Base-by-base conservation (phyloP, 2,888 invertebrate species). In the Tenthredo distinguenda region DNA sequence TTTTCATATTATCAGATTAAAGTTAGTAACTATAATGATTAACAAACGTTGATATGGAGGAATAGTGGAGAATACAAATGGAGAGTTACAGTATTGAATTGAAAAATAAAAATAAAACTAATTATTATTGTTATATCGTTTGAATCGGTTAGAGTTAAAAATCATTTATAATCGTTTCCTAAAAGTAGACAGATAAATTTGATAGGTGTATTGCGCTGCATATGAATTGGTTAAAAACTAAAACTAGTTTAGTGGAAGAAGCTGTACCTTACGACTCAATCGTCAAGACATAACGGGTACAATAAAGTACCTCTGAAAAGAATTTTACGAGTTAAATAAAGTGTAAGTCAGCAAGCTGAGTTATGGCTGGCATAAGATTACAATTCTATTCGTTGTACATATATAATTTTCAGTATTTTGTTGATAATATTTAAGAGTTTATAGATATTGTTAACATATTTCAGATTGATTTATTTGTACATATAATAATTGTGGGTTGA, bases 361-460 rank as follows among this genome's bases (percentile, higher is more conserved):
- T 21, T 81, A 74, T 26, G n/a, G 62, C 37, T 21, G 81, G 34
- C 26, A 58, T 62, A 62, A 81, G 62, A 62, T 81, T 62, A 81
- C 58, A 81, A 81, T 76, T 71, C 85, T 77, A 81, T 82, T 84
- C 86, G 87, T 86, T 89, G 88, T 89, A 89, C 84, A 89, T 89
- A 89, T 89, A 88, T 88, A 88, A 88, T 88, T 83, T 89, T 88
- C 89, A 89, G 89, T 89, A 89, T 89, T 89, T 87, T 88, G 89
- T 89, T 89, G 88, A 88, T 88, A 87, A 88, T 87, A 85, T 88
- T 89, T 89, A 89, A 89, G 88, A 89, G 89, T 89, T 88, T 89
- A 89, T 89, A 88, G 88, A 89, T 88, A 88, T 89, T 89, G 89
- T 89, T 88, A 84, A 88, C 87, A 87, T 88, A 87, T 87, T 88